Conservation (phyloP, 2,888 invertebrate genomes). For the Tortrix viridana region DNA sequence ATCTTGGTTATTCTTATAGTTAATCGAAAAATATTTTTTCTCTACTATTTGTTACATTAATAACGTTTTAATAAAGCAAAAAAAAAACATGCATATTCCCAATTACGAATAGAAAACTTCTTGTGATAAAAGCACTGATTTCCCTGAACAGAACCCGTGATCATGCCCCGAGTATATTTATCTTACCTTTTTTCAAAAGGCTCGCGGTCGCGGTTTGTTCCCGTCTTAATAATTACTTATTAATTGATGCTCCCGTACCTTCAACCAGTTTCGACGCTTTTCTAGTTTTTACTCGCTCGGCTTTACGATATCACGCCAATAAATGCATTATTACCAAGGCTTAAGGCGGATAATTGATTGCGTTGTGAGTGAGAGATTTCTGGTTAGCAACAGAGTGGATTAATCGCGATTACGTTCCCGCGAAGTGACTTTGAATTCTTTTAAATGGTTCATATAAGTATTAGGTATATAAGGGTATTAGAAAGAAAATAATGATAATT, state of each 20-base stretch:
- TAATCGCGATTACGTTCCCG: background rate
- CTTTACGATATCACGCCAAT: background rate
- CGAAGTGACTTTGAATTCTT: constrained; percentile 9
- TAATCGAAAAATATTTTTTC: no score
- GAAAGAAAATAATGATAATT: no score
- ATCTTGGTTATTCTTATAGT: no score
- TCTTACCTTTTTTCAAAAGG: constrained; percentile 1
- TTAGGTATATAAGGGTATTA: background rate
- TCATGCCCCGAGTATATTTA: background rate
- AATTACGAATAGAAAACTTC: no score
- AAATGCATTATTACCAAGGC: background rate
- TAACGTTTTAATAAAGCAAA: no score
- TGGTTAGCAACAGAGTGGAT: constrained; percentile 10
- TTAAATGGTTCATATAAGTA: background rate
- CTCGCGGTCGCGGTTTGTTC: constrained; percentile 30
- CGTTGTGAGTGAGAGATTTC: background rate
- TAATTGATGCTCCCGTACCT: constrained; percentile 35
- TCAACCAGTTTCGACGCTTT: constrained; percentile 18
- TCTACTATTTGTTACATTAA: no score
- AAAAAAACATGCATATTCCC: no score
- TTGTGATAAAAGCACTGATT: no score
- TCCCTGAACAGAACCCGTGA: background rate
- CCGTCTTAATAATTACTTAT: constrained; percentile 32
- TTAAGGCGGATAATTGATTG: constrained; percentile 5
- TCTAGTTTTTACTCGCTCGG: constrained; percentile 27